A percentile compares a stretch with the other conserved stretches of the same genome.
Evolutionary conservation across 2,797 vertebrate species (phyloP).

Genomic region (Brachyalestes nurse): DNA sequence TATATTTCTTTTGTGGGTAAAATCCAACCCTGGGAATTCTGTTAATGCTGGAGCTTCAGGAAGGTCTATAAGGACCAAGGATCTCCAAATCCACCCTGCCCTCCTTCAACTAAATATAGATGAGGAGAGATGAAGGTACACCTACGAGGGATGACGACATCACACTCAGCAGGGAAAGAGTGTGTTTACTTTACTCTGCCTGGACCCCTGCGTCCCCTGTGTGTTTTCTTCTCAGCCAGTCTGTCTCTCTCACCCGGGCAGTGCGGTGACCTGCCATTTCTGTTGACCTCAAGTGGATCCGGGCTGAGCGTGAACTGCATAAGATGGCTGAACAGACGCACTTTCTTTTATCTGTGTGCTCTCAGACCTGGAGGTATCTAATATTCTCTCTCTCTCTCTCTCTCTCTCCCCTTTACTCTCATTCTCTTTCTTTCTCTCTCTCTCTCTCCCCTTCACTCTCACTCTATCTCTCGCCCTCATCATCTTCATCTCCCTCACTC

Average conservation of each 20-base stretch:
- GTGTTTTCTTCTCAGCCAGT: neutral
- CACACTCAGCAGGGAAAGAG: constrained; percentile 33
- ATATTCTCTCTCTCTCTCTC: constrained; percentile 51
- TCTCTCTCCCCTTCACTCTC: constrained; percentile 50
- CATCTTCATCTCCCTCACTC: no score
- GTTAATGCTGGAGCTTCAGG: no score
- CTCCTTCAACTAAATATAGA: constrained; percentile 46
- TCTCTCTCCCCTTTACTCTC: constrained; percentile 42
- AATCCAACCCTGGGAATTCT: no score
- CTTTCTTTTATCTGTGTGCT: constrained; percentile 62
- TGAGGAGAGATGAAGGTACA: constrained; percentile 2
- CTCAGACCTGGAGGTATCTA: constrained; percentile 57
- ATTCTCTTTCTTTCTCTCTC: constrained; percentile 30
- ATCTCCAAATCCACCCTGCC: neutral
- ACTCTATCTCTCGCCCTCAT: constrained; percentile 22
- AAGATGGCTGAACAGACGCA: constrained; percentile 49
- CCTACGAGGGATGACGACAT: constrained; percentile 44
- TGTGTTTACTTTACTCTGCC: constrained; percentile 35
- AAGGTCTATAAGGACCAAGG: neutral
- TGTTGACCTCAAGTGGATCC: constrained; percentile 41
- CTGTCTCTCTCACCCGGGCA: constrained; percentile 18
- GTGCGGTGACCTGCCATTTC: constrained; percentile 20
- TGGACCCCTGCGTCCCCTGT: constrained; percentile 15
- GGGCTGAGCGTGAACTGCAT: constrained; percentile 43
- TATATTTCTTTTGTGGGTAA: no score